Percentiles rank a stretch among this genome's conserved stretches.
These are phyloP conservation scores for Apotomis turbidana DNA, from an alignment of 2,888 invertebrate species.

Conservation along the genomic window DNA sequence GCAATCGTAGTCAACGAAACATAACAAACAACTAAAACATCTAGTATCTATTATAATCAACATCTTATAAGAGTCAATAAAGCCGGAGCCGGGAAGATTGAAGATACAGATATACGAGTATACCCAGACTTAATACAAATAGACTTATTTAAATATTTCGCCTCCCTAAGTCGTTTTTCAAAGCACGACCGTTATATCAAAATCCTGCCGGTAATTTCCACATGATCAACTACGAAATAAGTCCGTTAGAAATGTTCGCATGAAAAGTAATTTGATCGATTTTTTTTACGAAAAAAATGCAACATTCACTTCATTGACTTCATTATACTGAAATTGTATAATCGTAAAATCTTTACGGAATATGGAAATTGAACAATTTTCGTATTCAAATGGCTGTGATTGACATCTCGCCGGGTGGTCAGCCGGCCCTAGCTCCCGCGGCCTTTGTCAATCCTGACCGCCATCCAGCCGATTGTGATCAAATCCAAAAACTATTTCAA, in stretches of 20 bases:
- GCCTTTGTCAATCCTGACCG: constrained; percentile 73
- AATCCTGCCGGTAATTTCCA: constrained; percentile 55
- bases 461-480: constrained; percentile 73
- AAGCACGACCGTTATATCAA: constrained; percentile 68
- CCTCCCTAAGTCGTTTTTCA: constrained; percentile 18
- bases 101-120: not conserved
- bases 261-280: constrained; percentile 54
- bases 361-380: constrained; percentile 72
- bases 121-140: not conserved
- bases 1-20: not conserved
- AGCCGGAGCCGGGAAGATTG: constrained; percentile 3
- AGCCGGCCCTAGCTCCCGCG: constrained; percentile 60
- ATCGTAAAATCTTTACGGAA: constrained; percentile 76
- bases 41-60: constrained; percentile 2
- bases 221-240: constrained; percentile 62
- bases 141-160: constrained; percentile 28
- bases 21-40: not conserved
- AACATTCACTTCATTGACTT: constrained; percentile 72
- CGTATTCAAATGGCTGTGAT: constrained; percentile 80
- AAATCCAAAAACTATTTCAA: constrained; percentile 72
- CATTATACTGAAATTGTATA: constrained; percentile 70
- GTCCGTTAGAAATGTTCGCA: constrained; percentile 52
- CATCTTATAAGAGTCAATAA: not conserved
- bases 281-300: constrained; percentile 65
- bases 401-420: constrained; percentile 82